phyloP scores from a whole-genome alignment of 2,888 invertebrate genomes.

The Nephrocerus scutellatus region DNA sequence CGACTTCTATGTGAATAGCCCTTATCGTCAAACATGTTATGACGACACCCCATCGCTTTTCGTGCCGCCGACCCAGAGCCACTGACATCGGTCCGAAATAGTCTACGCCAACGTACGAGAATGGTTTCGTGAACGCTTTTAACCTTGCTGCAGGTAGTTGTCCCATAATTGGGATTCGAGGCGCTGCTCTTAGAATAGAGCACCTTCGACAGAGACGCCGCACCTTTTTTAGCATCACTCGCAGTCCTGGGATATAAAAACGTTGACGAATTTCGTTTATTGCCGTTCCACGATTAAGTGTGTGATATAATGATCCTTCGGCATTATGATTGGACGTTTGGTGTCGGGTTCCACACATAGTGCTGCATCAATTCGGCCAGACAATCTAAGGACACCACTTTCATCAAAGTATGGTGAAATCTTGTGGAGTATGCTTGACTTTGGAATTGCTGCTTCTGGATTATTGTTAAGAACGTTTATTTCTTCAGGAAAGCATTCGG shows the following conservation, averaged over 20 bases:
- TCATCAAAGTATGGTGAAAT: slow-evolving; percentile 9
- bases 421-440: slow-evolving; percentile 10
- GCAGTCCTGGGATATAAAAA: slow-evolving; percentile 12
- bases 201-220: slow-evolving; percentile 16
- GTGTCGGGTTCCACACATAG: neutral
- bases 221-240: slow-evolving; percentile 14
- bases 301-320: slow-evolving; percentile 14
- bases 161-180: slow-evolving; percentile 19
- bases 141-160: slow-evolving; percentile 18
- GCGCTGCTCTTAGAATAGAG: slow-evolving; percentile 9
- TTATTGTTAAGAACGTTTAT: neutral
- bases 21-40: slow-evolving; percentile 15
- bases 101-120: slow-evolving; percentile 14
- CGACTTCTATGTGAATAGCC: slow-evolving; percentile 10
- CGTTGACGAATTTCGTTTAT: slow-evolving; percentile 17
- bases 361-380: slow-evolving; percentile 9
- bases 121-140: slow-evolving; percentile 11
- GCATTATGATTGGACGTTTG: slow-evolving; percentile 8
- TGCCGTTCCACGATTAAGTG: slow-evolving; percentile 14
- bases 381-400: slow-evolving; percentile 1
- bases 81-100: slow-evolving; percentile 19
- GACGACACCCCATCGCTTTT: slow-evolving; percentile 13
- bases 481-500: neutral
- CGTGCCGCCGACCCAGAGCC: slow-evolving; percentile 7
- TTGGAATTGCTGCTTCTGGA: neutral